A percentile compares a stretch with the other conserved stretches of the same genome.
Evolutionary conservation across 2,888 invertebrate species (phyloP).

Genomic region (Gymnosoma rotundatum): DNA sequence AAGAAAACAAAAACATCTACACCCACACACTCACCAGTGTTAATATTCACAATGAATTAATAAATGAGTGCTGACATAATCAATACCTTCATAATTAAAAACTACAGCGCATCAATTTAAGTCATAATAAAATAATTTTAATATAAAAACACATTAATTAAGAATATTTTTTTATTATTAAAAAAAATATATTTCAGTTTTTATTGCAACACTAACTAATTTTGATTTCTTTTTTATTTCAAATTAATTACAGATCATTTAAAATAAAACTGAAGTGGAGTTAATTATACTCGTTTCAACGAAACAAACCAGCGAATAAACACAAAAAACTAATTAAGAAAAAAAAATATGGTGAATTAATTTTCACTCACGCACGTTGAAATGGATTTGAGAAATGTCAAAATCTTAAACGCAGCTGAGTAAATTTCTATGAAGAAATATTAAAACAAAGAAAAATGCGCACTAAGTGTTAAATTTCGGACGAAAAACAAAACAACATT

Average conservation of each 20-base stretch:
- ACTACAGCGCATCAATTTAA: slow-evolving; percentile 1
- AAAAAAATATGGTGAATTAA: too few species aligned
- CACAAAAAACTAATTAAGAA: too few species aligned
- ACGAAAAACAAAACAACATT: slow-evolving; percentile 35
- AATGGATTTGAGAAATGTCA: slow-evolving; percentile 31
- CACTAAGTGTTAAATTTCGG: slow-evolving; percentile 39
- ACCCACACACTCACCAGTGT: too few species aligned
- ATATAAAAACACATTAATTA: background rate
- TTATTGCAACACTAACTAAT: slow-evolving; percentile 4
- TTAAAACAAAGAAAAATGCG: slow-evolving; percentile 8
- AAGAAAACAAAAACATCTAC: too few species aligned
- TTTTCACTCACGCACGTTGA: slow-evolving; percentile 48
- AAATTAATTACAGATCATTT: slow-evolving; percentile 57
- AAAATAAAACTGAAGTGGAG: slow-evolving; percentile 37
- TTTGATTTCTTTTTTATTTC: slow-evolving; percentile 33
- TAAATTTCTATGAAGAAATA: slow-evolving; percentile 42
- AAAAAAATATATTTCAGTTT: too few species aligned
- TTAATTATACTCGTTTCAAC: slow-evolving; percentile 21
- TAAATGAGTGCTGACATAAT: slow-evolving; percentile 25
- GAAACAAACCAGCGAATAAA: too few species aligned
- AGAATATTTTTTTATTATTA: too few species aligned
- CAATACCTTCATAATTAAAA: slow-evolving; percentile 10
- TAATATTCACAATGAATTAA: too few species aligned
- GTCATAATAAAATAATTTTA: slow-evolving; percentile 23
- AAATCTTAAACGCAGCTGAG: slow-evolving; percentile 48